phyloP scores from a whole-genome alignment of 1,140 invertebrate species.

The Augochlora pura region DNA sequence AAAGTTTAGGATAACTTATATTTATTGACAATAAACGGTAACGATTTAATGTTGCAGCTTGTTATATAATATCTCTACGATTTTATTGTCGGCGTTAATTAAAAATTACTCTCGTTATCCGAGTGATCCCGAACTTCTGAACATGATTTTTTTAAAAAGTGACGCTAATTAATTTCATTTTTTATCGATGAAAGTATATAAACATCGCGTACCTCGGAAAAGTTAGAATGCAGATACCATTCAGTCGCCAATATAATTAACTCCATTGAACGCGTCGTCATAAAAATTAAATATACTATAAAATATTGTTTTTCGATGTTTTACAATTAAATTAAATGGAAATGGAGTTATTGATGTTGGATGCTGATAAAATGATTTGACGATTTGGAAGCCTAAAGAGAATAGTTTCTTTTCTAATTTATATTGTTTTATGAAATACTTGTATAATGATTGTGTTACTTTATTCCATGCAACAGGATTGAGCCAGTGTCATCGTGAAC shows the following conservation, averaged over 20 bases:
- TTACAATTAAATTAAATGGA: too few species aligned
- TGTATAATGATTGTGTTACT: constrained; percentile 56
- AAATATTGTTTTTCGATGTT: too few species aligned
- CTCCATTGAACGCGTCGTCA: not conserved
- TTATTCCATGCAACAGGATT: constrained; percentile 73
- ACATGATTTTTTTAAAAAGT: too few species aligned
- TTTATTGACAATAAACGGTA: not conserved
- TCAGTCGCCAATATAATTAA: not conserved
- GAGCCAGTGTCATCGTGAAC: constrained; percentile 55
- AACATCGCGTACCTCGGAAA: not conserved
- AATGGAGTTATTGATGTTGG: not conserved
- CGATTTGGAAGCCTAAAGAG: not conserved
- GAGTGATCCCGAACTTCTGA: too few species aligned
- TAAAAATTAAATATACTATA: not conserved
- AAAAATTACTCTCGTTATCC: too few species aligned
- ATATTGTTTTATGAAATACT: constrained; percentile 18
- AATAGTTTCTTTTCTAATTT: not conserved
- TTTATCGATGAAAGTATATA: not conserved
- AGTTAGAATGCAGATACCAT: not conserved
- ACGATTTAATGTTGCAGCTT: not conserved
- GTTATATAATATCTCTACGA: too few species aligned
- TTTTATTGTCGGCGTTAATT: too few species aligned
- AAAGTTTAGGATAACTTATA: not conserved
- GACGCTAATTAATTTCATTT: not conserved
- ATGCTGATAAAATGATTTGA: not conserved